These are phyloP conservation scores for Austrolebias charrua DNA, from an alignment of 2,797 vertebrate genomes.

Conservation along the genomic window DNA sequence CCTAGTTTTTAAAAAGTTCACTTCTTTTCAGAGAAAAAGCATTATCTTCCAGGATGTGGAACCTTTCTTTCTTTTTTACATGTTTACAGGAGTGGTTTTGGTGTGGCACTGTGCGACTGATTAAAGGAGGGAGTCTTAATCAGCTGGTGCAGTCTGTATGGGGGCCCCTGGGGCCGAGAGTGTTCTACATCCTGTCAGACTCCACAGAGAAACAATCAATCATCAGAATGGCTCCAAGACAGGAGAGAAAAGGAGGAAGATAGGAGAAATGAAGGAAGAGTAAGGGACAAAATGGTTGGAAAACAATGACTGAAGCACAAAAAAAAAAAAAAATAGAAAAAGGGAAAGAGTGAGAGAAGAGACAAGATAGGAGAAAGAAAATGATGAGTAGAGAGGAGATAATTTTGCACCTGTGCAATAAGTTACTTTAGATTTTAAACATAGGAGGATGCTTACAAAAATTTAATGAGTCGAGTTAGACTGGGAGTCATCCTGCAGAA, in stretches of 20 bases:
- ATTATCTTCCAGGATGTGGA: slow-evolving; percentile 76
- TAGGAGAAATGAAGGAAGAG: slow-evolving; percentile 58
- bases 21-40: slow-evolving; percentile 52
- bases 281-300: slow-evolving; percentile 20
- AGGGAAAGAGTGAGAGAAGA: slow-evolving; percentile 20
- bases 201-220: slow-evolving; percentile 94
- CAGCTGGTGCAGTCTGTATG: slow-evolving; percentile 87
- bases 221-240: slow-evolving; percentile 85
- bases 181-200: slow-evolving; percentile 90
- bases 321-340: slow-evolving; percentile 13
- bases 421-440: slow-evolving; percentile 52
- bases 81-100: slow-evolving; percentile 76
- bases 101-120: slow-evolving; percentile 86
- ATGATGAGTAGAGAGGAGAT: slow-evolving; percentile 36
- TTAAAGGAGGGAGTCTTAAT: slow-evolving; percentile 90
- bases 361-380: slow-evolving; percentile 32
- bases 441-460: slow-evolving; percentile 78
- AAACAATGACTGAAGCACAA: slow-evolving; percentile 25
- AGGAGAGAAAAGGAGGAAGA: slow-evolving; percentile 64
- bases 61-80: slow-evolving; percentile 65
- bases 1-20: slow-evolving; percentile 37
- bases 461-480: slow-evolving; percentile 83
- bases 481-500: slow-evolving; percentile 82
- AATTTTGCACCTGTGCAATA: slow-evolving; percentile 49
- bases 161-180: slow-evolving; percentile 87